These are phyloP conservation scores for Pseudobourletiella spinata DNA, from an alignment of 1,140 invertebrate genomes.

Conservation along the genomic window DNA sequence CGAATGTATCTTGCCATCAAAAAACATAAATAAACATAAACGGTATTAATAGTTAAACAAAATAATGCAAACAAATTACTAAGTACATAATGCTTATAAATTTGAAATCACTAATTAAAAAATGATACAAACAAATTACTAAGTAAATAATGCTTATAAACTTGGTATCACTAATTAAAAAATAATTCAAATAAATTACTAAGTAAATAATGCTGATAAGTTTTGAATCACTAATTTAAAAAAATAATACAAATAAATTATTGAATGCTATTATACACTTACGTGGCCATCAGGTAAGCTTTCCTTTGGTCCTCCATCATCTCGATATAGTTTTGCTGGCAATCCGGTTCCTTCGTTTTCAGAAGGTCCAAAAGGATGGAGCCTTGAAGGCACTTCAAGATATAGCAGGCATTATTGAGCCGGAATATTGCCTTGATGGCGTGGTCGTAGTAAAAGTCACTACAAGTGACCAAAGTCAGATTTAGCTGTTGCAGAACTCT, in stretches of 20 bases:
- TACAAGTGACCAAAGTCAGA: slow-evolving; percentile 70
- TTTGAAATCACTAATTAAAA: too few species aligned
- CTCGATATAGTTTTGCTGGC: slow-evolving; percentile 66
- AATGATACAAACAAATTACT: too few species aligned
- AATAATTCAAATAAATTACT: background rate
- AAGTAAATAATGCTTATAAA: too few species aligned
- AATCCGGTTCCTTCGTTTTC: slow-evolving; percentile 65
- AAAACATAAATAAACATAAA: slow-evolving; percentile 15
- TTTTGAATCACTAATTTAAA: background rate
- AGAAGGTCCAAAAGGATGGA: slow-evolving; percentile 73
- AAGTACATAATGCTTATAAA: too few species aligned
- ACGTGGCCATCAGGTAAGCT: slow-evolving; percentile 49
- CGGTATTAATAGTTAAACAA: too few species aligned
- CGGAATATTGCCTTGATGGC: slow-evolving; percentile 76
- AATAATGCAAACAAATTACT: too few species aligned
- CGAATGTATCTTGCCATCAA: background rate
- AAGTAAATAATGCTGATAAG: background rate
- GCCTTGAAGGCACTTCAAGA: slow-evolving; percentile 76
- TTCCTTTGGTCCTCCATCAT: slow-evolving; percentile 71
- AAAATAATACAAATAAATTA: too few species aligned
- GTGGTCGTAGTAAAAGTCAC: slow-evolving; percentile 61
- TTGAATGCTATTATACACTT: background rate
- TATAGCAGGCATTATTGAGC: slow-evolving; percentile 87
- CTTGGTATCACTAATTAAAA: too few species aligned
- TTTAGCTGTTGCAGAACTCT: slow-evolving; percentile 79